These are phyloP conservation scores for Nibea albiflora DNA, from an alignment of 2,113 vertebrate species.

Conservation along the genomic window DNA sequence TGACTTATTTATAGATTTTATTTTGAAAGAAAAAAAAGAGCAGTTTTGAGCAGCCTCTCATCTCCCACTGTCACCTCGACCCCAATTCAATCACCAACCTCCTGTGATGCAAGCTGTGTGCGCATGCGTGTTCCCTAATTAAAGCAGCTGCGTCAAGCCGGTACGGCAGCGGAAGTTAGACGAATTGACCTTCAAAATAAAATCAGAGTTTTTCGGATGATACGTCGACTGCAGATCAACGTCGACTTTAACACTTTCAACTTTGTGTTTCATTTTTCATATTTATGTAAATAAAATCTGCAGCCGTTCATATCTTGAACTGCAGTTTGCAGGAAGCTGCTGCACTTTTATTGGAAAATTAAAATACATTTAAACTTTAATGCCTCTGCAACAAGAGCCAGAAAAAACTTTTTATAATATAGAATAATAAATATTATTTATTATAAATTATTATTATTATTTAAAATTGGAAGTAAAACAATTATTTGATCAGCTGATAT, in stretches of 20 bases:
- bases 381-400: no score
- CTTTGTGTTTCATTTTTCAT: no score
- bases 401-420: not conserved
- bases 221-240: no score
- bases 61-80: conserved; percentile 43
- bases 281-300: no score
- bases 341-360: no score
- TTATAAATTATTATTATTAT: no score
- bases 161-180: conserved; percentile 8
- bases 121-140: conserved; percentile 61
- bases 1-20: conserved; percentile 12
- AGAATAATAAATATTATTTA: not conserved
- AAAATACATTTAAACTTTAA: no score
- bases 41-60: conserved; percentile 32
- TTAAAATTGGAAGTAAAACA: not conserved
- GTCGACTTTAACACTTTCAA: no score
- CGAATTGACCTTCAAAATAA: conserved; percentile 60
- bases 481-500: not conserved
- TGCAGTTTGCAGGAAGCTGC: no score
- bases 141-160: conserved; percentile 46
- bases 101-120: conserved; percentile 9
- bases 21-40: no score
- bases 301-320: no score
- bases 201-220: not conserved
- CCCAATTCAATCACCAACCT: conserved; percentile 39